These are phyloP conservation scores for Drosophila planitibia DNA, from an alignment of 2,888 invertebrate genomes.

Conservation along the genomic window DNA sequence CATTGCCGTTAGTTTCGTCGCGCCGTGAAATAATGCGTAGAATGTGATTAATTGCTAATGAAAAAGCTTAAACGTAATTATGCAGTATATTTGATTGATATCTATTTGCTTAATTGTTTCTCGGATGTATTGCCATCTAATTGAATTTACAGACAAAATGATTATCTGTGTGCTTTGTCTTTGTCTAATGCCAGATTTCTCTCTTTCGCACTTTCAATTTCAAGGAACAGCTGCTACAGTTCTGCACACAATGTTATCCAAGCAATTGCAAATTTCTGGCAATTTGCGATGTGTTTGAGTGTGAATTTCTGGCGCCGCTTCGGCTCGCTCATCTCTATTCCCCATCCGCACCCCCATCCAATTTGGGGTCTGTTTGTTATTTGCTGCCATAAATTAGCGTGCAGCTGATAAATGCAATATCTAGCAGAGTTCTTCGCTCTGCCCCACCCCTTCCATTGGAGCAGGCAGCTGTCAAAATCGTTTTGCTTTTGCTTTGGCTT, in stretches of 20 bases:
- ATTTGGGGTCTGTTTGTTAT: slow-evolving; percentile 10
- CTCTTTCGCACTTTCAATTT: slow-evolving; percentile 14
- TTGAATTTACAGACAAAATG: background rate
- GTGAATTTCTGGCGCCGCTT: slow-evolving; percentile 51
- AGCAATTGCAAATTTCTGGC: slow-evolving; percentile 58
- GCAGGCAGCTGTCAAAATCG: slow-evolving; percentile 73
- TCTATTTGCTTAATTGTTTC: background rate
- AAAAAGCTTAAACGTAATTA: background rate
- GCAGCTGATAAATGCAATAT: slow-evolving; percentile 65
- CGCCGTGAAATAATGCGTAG: background rate
- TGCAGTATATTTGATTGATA: background rate
- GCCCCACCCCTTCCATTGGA: background rate
- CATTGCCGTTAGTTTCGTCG: background rate
- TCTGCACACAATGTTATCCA: slow-evolving; percentile 36
- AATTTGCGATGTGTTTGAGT: slow-evolving; percentile 32
- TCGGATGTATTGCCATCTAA: background rate
- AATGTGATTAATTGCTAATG: background rate
- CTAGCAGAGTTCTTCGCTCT: slow-evolving; percentile 4
- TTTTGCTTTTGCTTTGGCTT: slow-evolving; percentile 43
- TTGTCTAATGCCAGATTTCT: background rate
- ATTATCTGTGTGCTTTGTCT: background rate
- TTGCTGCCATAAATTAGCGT: slow-evolving; percentile 71
- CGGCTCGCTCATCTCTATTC: slow-evolving; percentile 11
- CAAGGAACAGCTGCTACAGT: slow-evolving; percentile 25
- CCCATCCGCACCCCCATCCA: slow-evolving; percentile 11